Conservation (phyloP, 2,113 vertebrate genomes). For the Heterotilapia buettikoferi region DNA sequence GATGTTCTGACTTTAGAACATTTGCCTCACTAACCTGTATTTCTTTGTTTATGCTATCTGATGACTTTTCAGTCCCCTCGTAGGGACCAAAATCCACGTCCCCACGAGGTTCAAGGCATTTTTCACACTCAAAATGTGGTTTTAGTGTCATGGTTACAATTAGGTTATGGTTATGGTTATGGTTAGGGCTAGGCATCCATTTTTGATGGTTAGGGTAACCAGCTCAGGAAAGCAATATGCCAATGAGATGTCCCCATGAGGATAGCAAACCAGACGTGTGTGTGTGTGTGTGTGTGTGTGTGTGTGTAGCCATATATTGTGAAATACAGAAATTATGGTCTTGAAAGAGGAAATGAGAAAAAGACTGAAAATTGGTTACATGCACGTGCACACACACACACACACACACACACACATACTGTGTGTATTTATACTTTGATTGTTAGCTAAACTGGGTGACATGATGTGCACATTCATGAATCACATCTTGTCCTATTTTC, state of each 20-base stretch:
- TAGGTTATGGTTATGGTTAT: background rate
- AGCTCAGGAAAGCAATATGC: rapidly evolving
- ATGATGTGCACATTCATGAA: background rate
- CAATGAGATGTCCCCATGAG: background rate
- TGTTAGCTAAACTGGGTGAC: background rate
- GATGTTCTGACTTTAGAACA: background rate
- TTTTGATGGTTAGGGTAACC: background rate
- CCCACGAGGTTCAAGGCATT: background rate
- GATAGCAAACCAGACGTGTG: background rate
- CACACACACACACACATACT: background rate
- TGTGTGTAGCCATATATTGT: background rate
- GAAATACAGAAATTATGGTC: slow-evolving; percentile 3
- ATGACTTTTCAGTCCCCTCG: background rate
- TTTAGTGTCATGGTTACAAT: background rate
- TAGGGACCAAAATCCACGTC: background rate
- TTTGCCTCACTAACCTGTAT: background rate
- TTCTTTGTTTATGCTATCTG: background rate
- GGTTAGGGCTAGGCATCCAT: background rate
- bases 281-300: background rate
- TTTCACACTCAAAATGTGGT: background rate
- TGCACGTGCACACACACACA: background rate
- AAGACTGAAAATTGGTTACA: background rate
- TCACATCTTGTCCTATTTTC: background rate
- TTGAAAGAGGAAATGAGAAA: slow-evolving; percentile 36
- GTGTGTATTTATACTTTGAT: background rate